Percentiles rank a stretch among this genome's conserved stretches.
These are phyloP conservation scores for Ophioninae sp. DNA, from an alignment of 2,888 invertebrate species.

Conservation along the genomic window DNA sequence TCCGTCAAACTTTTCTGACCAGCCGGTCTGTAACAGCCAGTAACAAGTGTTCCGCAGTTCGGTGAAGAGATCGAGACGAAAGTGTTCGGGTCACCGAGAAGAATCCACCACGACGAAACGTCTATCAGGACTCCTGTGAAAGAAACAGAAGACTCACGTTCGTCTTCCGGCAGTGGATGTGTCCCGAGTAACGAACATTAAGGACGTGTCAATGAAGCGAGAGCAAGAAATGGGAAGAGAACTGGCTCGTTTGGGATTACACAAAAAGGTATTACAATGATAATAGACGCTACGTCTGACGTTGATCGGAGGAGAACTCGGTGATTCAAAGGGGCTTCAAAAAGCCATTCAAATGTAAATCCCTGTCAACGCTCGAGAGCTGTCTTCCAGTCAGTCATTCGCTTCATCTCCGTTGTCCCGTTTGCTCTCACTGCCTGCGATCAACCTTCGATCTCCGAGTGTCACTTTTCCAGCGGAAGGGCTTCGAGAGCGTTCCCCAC, in stretches of 20 bases:
- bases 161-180: background rate
- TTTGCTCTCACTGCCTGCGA: slow-evolving; percentile 16
- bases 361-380: slow-evolving; percentile 76
- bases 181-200: background rate
- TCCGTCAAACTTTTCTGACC: slow-evolving; percentile 1
- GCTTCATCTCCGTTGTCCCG: slow-evolving; percentile 39
- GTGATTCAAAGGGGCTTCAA: slow-evolving; percentile 52
- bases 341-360: slow-evolving; percentile 78
- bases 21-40: no score
- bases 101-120: no score
- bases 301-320: slow-evolving; percentile 70
- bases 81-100: slow-evolving; percentile 23
- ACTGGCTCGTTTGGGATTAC: background rate
- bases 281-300: slow-evolving; percentile 72
- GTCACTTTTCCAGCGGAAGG: no score
- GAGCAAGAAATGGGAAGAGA: background rate
- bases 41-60: background rate
- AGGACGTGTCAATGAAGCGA: slow-evolving; percentile 5
- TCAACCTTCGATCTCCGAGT: slow-evolving; percentile 36
- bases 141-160: no score
- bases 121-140: no score
- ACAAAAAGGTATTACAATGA: slow-evolving; percentile 67
- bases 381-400: slow-evolving; percentile 46
- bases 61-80: slow-evolving; percentile 27
- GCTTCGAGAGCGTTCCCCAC: background rate